A percentile compares a stretch with the other conserved stretches of the same genome.
phyloP scores from a whole-genome alignment of 2,888 invertebrate genomes.

The Drosophila demipolita region DNA sequence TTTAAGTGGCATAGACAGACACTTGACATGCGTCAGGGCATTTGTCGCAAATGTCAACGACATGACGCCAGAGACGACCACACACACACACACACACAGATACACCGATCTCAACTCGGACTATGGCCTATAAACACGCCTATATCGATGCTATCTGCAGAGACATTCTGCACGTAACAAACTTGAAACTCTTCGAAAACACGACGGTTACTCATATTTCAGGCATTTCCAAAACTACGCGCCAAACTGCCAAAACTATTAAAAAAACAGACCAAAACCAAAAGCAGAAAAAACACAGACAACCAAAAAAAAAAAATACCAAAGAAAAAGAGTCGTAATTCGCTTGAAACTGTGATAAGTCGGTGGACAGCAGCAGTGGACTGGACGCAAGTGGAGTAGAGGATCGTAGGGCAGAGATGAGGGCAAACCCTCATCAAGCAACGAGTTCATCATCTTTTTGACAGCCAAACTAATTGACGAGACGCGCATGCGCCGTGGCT shows the following conservation, averaged over 20 bases:
- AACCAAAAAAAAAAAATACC: constrained; percentile 43
- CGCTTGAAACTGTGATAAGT: constrained; percentile 80
- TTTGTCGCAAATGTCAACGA: constrained; percentile 79
- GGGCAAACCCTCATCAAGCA: constrained; percentile 82
- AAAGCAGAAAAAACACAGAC: constrained; percentile 13
- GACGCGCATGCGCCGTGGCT: constrained; percentile 76
- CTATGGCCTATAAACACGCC: constrained; percentile 68
- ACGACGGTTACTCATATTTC: constrained; percentile 72
- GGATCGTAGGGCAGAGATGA: constrained; percentile 42
- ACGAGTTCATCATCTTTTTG: constrained; percentile 83
- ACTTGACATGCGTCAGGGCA: constrained; percentile 77
- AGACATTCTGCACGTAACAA: constrained; percentile 52
- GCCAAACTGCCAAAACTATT: constrained; percentile 76
- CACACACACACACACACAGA: constrained; percentile 44
- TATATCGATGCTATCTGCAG: constrained; percentile 68
- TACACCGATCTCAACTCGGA: background rate
- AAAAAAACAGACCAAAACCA: constrained; percentile 39
- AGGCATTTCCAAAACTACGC: constrained; percentile 67
- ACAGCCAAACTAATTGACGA: constrained; percentile 84
- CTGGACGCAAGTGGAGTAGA: constrained; percentile 4
- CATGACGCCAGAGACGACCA: constrained; percentile 75
- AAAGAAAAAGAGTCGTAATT: constrained; percentile 70
- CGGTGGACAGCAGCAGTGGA: constrained; percentile 59
- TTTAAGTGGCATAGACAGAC: constrained; percentile 49
- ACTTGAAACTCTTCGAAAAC: constrained; percentile 20